A percentile compares a stretch with the other conserved stretches of the same genome.
Conservation (phyloP, 1,140 invertebrate species). For the Calephelis virginiensis region DNA sequence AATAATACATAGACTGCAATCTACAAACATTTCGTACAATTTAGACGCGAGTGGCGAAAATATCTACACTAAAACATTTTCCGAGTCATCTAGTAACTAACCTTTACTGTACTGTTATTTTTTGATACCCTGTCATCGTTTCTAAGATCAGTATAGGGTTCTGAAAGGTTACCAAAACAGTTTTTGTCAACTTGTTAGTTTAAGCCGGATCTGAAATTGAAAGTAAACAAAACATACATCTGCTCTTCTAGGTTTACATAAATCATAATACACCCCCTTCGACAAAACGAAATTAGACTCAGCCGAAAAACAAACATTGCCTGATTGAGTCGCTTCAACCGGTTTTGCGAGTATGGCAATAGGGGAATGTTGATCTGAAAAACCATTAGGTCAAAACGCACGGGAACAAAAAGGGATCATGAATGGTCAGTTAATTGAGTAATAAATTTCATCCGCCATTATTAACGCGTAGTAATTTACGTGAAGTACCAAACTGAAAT, state of each 20-base stretch:
- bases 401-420: conserved; percentile 39
- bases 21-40: no score
- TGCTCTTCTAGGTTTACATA: conserved; percentile 44
- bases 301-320: conserved; percentile 67
- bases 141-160: no score
- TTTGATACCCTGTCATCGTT: no score
- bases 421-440: conserved; percentile 75
- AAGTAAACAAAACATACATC: conserved; percentile 55
- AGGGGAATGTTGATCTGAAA: conserved; percentile 59
- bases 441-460: conserved; percentile 62
- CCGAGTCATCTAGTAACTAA: no score
- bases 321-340: conserved; percentile 60
- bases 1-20: no score
- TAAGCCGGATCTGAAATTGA: conserved; percentile 37
- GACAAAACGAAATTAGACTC: conserved; percentile 49
- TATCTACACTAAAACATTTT: no score
- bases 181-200: no score
- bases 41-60: no score
- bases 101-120: no score
- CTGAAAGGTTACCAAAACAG: no score
- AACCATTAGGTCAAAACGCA: conserved; percentile 55
- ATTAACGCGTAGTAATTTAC: conserved; percentile 33
- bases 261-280: conserved; percentile 39
- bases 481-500: conserved; percentile 33
- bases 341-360: conserved; percentile 48